These are phyloP conservation scores for Gallinago solitaria DNA, from an alignment of 2,797 vertebrate species.

Conservation along the genomic window DNA sequence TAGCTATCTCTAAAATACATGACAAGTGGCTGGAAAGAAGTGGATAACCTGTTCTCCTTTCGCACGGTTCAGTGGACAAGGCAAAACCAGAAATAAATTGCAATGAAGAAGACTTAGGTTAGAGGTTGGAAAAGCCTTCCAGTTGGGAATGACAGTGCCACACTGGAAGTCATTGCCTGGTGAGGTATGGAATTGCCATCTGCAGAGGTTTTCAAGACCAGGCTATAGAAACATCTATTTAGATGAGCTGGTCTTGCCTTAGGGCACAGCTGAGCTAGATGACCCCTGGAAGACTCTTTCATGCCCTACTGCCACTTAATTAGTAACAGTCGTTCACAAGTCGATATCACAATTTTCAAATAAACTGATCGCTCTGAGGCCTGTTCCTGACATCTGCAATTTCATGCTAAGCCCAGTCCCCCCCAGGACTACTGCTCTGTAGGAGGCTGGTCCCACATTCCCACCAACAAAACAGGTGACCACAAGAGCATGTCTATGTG, in stretches of 20 bases:
- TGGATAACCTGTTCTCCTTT: constrained; percentile 16
- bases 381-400: fast-evolving
- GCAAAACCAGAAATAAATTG: neutral
- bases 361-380: neutral
- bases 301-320: neutral
- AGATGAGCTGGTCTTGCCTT: neutral
- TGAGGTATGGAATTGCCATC: neutral
- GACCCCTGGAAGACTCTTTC: neutral
- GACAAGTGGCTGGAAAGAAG: constrained; percentile 9
- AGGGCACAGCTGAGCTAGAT: neutral
- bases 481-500: neutral
- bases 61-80: neutral
- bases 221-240: neutral
- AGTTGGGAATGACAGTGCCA: neutral
- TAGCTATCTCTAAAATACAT: constrained; percentile 28
- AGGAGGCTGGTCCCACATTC: neutral
- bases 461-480: neutral
- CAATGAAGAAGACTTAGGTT: neutral
- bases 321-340: neutral
- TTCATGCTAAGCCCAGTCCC: neutral
- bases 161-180: neutral
- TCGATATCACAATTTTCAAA: constrained; percentile 14
- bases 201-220: neutral
- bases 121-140: neutral
- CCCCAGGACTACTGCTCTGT: neutral